These are phyloP conservation scores for Galagoides demidoff DNA, from an alignment of 2,797 vertebrate genomes.

Conservation along the genomic window DNA sequence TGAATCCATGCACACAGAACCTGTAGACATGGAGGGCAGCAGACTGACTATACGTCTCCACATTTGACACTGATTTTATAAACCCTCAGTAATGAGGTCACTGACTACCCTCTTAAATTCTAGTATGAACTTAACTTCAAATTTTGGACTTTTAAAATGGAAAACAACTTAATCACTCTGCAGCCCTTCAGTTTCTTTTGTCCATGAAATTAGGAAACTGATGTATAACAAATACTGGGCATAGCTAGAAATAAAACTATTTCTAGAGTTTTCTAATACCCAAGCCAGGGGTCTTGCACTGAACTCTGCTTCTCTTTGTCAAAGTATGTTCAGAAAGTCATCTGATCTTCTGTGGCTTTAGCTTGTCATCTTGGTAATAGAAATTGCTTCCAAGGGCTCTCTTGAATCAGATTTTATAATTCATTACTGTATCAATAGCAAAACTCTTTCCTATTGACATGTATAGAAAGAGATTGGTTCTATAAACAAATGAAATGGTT, in stretches of 20 bases:
- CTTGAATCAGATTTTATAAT: neutral
- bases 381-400: neutral
- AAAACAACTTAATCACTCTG: neutral
- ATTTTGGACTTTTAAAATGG: conserved; percentile 21
- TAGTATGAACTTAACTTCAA: neutral
- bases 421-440: neutral
- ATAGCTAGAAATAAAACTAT: conserved; percentile 12
- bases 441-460: neutral
- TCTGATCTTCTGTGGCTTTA: neutral
- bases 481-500: neutral
- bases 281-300: neutral
- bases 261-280: neutral
- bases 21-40: too few species aligned
- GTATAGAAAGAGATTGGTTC: neutral
- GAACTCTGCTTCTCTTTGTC: neutral
- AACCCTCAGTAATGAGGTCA: neutral
- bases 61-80: neutral
- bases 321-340: neutral
- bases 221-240: neutral
- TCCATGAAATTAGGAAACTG: neutral
- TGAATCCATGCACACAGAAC: neutral
- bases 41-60: neutral
- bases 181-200: neutral
- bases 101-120: neutral
- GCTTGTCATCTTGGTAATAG: conserved; percentile 1